phyloP scores from a whole-genome alignment of 2,113 vertebrate species.

The Oreochromis tanganicae region DNA sequence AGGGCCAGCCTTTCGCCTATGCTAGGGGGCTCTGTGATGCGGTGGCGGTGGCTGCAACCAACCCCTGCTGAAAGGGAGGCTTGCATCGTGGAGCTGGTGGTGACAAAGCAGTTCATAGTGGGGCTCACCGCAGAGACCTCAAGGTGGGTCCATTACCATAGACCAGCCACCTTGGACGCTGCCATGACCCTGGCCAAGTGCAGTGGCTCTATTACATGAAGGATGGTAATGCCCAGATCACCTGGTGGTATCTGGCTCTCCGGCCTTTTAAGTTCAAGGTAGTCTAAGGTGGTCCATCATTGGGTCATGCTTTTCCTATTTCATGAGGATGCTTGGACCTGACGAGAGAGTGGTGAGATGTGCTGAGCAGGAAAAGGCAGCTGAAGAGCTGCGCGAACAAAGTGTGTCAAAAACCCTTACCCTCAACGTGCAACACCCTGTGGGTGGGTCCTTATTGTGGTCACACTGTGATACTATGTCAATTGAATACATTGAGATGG shows the following conservation, averaged over 20 bases:
- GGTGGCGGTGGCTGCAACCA: background rate
- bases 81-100: background rate
- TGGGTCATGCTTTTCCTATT: background rate
- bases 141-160: background rate
- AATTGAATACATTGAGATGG: background rate
- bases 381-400: background rate
- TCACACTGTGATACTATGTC: background rate
- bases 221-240: background rate
- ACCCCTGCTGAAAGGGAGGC: background rate
- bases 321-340: background rate
- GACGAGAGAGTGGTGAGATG: too few relatives aligned
- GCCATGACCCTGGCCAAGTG: background rate
- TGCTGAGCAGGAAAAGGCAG: background rate
- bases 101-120: background rate
- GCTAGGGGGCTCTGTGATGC: background rate
- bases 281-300: background rate
- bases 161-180: background rate
- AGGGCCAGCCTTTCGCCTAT: background rate
- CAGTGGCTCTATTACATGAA: background rate
- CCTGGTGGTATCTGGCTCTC: background rate
- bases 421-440: background rate
- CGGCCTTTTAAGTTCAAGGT: background rate
- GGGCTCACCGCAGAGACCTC: background rate
- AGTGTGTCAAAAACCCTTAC: background rate
- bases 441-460: background rate